These are phyloP conservation scores for Gyps fulvus DNA, from an alignment of 2,113 vertebrate species.

Conservation along the genomic window DNA sequence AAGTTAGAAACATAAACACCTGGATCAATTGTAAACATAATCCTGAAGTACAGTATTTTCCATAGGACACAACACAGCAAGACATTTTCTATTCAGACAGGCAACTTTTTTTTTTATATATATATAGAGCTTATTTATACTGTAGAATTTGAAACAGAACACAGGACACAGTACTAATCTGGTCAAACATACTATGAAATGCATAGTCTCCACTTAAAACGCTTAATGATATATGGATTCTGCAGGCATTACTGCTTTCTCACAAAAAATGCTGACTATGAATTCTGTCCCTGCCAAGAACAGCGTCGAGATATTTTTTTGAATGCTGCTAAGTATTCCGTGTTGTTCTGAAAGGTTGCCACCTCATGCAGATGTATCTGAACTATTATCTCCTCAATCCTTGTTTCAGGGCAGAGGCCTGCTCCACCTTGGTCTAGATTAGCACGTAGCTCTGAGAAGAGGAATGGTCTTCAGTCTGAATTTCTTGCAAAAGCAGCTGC, in stretches of 20 bases:
- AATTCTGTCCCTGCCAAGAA: conserved; percentile 79
- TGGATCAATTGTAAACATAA: conserved; percentile 89
- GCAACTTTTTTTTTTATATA: conserved; percentile 78
- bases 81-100: conserved; percentile 85
- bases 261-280: conserved; percentile 68
- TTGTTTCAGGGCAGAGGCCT: conserved; percentile 67
- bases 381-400: conserved; percentile 35
- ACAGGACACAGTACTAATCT: conserved; percentile 86
- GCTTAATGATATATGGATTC: conserved; percentile 66
- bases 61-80: conserved; percentile 85
- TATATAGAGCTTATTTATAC: conserved; percentile 94
- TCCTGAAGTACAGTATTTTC: conserved; percentile 85
- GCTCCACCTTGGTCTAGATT: conserved; percentile 84
- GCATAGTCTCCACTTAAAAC: conserved; percentile 85
- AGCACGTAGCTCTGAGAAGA: conserved; percentile 81
- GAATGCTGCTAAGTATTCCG: conserved; percentile 62
- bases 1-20: conserved; percentile 84
- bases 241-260: conserved; percentile 76
- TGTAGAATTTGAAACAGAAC: conserved; percentile 87
- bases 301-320: conserved; percentile 71
- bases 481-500: conserved; percentile 71
- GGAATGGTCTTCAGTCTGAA: conserved; percentile 77
- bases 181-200: conserved; percentile 86
- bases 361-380: conserved; percentile 85
- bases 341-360: conserved; percentile 76